These are phyloP conservation scores for Coreoperca whiteheadi DNA, from an alignment of 2,113 vertebrate species.

Conservation along the genomic window DNA sequence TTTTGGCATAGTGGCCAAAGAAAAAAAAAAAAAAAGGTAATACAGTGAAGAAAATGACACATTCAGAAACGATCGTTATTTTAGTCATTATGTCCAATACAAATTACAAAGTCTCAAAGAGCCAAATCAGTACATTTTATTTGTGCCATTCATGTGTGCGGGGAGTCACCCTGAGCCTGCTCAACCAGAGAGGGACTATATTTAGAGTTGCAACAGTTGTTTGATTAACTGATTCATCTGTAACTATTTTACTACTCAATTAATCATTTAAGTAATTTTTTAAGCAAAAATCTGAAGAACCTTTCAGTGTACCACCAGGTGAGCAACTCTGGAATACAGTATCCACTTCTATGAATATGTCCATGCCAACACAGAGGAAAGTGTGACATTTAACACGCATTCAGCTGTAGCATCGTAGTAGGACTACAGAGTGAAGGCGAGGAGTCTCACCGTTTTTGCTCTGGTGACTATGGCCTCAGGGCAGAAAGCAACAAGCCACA, in stretches of 20 bases:
- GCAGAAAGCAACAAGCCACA: conserved; percentile 1
- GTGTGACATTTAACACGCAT: neutral
- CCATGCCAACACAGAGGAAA: neutral
- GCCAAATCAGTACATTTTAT: too few species aligned
- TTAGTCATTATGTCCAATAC: too few species aligned
- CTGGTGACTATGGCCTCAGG: neutral
- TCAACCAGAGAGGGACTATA: neutral
- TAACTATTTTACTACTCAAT: neutral
- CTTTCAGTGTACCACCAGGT: neutral
- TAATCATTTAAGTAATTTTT: neutral
- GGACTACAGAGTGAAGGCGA: neutral
- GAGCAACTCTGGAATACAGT: neutral
- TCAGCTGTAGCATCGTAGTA: neutral
- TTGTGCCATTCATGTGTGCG: too few species aligned
- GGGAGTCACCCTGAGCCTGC: too few species aligned
- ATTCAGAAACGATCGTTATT: neutral
- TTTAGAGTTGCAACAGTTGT: neutral
- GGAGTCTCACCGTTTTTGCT: neutral
- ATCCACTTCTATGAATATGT: neutral
- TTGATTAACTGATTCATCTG: neutral
- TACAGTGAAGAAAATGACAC: neutral
- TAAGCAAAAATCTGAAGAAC: neutral
- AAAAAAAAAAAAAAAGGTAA: neutral
- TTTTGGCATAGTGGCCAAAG: neutral
- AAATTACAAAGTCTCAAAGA: too few species aligned